A percentile compares a stretch with the other conserved stretches of the same genome.
These are phyloP conservation scores for Chiridota heheva DNA, from an alignment of 35 echinoderm and acorn worm genomes.

Conservation along the genomic window DNA sequence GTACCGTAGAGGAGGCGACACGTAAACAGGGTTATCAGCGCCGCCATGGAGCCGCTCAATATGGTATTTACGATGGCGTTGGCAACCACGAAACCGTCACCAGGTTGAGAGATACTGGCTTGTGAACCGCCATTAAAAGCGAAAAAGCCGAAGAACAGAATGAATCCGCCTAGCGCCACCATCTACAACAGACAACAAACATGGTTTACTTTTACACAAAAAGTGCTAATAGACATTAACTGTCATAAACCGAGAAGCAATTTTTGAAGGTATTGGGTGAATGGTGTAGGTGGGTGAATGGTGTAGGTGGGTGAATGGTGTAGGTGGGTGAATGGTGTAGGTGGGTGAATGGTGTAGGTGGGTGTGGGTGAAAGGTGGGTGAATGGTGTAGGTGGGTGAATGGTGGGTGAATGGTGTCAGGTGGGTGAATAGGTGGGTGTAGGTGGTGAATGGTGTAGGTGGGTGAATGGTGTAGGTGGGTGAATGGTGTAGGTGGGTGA, in stretches of 20 bases:
- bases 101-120: slow-evolving; percentile 71
- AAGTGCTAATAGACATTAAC: neutral
- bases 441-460: too few relatives aligned
- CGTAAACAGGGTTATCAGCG: slow-evolving; percentile 60
- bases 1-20: slow-evolving; percentile 16
- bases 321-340: neutral
- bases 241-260: neutral
- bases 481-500: too few relatives aligned
- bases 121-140: slow-evolving; percentile 98
- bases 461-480: too few relatives aligned
- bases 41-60: slow-evolving; percentile 58
- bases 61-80: slow-evolving; percentile 89
- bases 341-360: too few relatives aligned
- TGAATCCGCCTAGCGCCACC: slow-evolving; percentile 82
- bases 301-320: neutral
- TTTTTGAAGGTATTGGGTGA: neutral
- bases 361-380: too few relatives aligned
- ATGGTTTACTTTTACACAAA: neutral
- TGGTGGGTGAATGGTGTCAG: too few relatives aligned
- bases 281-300: neutral
- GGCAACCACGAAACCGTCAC: slow-evolving; percentile 67
- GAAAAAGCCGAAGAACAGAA: slow-evolving; percentile 94
- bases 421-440: too few relatives aligned
- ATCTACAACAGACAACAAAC: slow-evolving; percentile 42
- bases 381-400: too few relatives aligned